Evolutionary conservation across 2,113 vertebrate genomes (phyloP).

Genomic region (Poeciliopsis occidentalis): DNA sequence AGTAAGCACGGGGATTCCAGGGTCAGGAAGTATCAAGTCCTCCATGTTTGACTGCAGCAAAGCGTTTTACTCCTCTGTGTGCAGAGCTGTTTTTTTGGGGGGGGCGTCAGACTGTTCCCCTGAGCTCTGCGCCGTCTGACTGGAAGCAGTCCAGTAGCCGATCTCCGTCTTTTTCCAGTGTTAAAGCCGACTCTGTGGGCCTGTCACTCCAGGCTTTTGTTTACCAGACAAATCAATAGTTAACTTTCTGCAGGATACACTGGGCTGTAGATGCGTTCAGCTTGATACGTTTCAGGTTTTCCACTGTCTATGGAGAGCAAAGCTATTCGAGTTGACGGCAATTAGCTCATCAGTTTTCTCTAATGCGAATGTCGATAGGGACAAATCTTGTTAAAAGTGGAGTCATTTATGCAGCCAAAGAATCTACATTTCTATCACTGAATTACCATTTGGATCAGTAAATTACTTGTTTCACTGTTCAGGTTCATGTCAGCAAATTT

Average conservation of each 20-base stretch:
- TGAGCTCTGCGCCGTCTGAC: conserved; percentile 62
- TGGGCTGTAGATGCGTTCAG: conserved; percentile 40
- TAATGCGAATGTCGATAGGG: conserved; percentile 45
- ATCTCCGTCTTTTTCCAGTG: conserved; percentile 47
- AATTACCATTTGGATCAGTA: neutral
- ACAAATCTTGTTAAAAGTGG: conserved; percentile 32
- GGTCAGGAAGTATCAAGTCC: conserved; percentile 56
- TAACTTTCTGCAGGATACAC: conserved; percentile 57
- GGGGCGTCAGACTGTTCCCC: conserved; percentile 45
- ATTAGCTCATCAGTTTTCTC: conserved; percentile 61
- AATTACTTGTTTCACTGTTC: neutral
- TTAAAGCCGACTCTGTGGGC: conserved; percentile 61
- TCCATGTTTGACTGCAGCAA: conserved; percentile 32
- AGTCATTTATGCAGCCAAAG: conserved; percentile 47
- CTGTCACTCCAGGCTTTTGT: conserved; percentile 66
- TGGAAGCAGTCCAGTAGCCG: conserved; percentile 64
- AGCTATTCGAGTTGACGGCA: conserved; percentile 41
- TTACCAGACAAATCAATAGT: conserved; percentile 70
- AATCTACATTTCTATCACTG: neutral
- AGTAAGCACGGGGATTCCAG: conserved; percentile 52
- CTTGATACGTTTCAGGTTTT: conserved; percentile 38
- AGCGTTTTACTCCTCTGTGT: conserved; percentile 48
- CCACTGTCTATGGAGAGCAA: conserved; percentile 46
- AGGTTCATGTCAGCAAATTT: neutral
- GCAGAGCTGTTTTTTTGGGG: conserved; percentile 31